phyloP scores from a whole-genome alignment of 35 echinoderm and acorn worm species.

The Diadema setosum region DNA sequence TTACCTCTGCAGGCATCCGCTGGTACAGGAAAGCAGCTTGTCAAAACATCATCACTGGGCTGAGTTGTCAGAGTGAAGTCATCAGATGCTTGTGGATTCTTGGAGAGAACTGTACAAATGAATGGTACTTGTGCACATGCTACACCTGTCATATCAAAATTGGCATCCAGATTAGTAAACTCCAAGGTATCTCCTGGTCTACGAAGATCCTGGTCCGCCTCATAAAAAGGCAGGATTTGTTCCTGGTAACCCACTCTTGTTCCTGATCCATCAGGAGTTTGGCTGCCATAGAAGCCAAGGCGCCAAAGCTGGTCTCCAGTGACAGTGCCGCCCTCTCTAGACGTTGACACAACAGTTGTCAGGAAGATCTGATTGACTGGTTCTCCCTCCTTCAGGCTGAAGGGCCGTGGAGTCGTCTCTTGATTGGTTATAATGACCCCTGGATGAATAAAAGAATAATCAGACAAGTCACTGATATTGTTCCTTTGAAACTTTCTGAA shows the following conservation, averaged over 20 bases:
- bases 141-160: conserved; percentile 73
- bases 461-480: no score
- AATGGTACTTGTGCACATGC: conserved; percentile 41
- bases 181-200: conserved; percentile 32
- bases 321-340: conserved; percentile 40
- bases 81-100: conserved; percentile 42
- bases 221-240: conserved; percentile 55
- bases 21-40: conserved; percentile 66
- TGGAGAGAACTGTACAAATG: conserved; percentile 73
- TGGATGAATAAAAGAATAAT: not conserved
- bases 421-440: conserved; percentile 52
- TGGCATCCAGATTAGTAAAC: conserved; percentile 24
- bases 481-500: no score
- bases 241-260: conserved; percentile 17
- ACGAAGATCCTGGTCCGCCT: conserved; percentile 29
- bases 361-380: conserved; percentile 41
- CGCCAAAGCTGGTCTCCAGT: conserved; percentile 69
- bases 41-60: conserved; percentile 71
- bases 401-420: conserved; percentile 18
- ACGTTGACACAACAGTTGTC: conserved; percentile 33
- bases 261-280: conserved; percentile 37
- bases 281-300: conserved; percentile 71
- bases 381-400: conserved; percentile 68
- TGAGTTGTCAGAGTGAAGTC: conserved; percentile 52
- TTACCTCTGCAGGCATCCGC: conserved; percentile 56